Conservation (phyloP, 2,113 vertebrate genomes). For the Ardeotis arabs region DNA sequence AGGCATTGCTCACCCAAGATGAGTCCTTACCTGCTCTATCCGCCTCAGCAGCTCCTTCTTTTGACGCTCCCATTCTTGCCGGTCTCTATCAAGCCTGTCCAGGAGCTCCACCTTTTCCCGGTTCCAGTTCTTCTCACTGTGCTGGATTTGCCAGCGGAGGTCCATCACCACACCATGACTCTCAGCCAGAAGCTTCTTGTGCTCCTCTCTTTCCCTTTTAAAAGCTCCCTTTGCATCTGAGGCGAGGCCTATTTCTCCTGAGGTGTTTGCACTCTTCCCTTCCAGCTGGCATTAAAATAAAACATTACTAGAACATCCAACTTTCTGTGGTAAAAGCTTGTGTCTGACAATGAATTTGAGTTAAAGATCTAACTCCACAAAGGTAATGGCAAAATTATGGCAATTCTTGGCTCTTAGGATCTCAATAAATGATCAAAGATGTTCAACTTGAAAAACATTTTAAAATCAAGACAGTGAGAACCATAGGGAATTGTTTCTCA, state of each 20-base stretch:
- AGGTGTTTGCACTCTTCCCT: slow-evolving; percentile 62
- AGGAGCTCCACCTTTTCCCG: slow-evolving; percentile 87
- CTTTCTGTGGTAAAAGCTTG: background rate
- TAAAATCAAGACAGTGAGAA: background rate
- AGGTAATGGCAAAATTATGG: background rate
- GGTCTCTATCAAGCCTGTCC: slow-evolving; percentile 84
- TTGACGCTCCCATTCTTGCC: slow-evolving; percentile 86
- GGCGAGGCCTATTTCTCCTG: slow-evolving; percentile 51
- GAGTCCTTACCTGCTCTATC: slow-evolving; percentile 80
- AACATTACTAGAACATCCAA: background rate
- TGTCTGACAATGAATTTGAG: background rate
- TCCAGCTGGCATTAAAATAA: slow-evolving; percentile 73
- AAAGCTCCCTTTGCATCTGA: slow-evolving; percentile 70
- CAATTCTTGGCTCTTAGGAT: background rate
- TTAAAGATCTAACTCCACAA: background rate
- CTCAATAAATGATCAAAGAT: background rate
- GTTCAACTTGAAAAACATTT: background rate
- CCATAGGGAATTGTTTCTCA: background rate
- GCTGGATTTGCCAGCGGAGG: slow-evolving; percentile 92
- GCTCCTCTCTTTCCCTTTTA: slow-evolving; percentile 86
- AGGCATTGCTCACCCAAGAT: background rate
- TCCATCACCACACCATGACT: slow-evolving; percentile 88
- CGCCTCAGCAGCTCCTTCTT: slow-evolving; percentile 85
- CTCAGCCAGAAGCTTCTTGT: slow-evolving; percentile 88
- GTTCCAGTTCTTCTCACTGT: slow-evolving; percentile 89